These are phyloP conservation scores for Pseudococcus jackbeardsleyi DNA, from an alignment of 2,888 invertebrate species.

Conservation along the genomic window DNA sequence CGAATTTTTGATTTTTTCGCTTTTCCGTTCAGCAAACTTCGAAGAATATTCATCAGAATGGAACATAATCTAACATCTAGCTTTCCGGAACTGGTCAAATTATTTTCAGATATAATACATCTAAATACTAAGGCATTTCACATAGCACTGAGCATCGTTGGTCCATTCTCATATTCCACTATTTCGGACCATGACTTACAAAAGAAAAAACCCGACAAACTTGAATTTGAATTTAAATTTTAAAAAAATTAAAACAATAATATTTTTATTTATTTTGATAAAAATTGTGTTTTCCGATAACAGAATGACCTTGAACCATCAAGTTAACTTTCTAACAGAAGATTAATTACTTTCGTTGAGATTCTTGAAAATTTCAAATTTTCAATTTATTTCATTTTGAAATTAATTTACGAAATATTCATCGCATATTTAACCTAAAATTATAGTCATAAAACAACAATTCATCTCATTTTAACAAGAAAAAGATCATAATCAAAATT, in stretches of 20 bases:
- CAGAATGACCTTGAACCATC: background rate
- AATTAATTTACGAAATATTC: background rate
- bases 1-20: no score
- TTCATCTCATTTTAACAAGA: background rate
- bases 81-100: no score
- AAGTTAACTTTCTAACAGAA: background rate
- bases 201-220: no score
- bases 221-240: background rate
- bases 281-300: background rate
- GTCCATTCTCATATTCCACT: no score
- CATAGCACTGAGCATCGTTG: no score
- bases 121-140: no score
- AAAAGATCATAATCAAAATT: background rate
- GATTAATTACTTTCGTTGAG: background rate
- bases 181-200: no score
- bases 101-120: no score
- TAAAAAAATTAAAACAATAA: background rate
- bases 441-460: background rate
- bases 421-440: no score
- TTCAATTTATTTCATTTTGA: background rate
- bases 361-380: background rate
- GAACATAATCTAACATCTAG: no score
- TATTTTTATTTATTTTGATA: slow-evolving; percentile 9
- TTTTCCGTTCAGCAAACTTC: no score
- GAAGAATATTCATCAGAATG: no score